phyloP scores from a whole-genome alignment of 2,888 invertebrate species.

The Andrena fulva region DNA sequence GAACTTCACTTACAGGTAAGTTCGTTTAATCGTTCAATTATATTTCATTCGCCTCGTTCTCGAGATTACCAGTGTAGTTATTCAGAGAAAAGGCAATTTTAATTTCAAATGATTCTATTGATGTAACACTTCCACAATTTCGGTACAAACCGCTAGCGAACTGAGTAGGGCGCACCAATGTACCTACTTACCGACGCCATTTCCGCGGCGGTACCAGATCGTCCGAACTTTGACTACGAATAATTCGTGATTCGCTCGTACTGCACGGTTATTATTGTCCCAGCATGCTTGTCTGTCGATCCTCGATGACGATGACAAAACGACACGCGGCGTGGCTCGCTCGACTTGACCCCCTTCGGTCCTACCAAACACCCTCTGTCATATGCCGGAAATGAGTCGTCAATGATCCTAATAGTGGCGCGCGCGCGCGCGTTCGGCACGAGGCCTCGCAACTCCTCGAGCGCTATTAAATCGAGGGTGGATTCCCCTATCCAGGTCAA shows the following conservation, averaged over 20 bases:
- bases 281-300: slow-evolving; percentile 3
- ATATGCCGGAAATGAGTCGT: slow-evolving; percentile 68
- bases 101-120: too few species aligned
- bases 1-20: too few species aligned
- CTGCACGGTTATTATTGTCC: slow-evolving; percentile 40
- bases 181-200: too few species aligned
- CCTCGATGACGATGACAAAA: slow-evolving; percentile 64
- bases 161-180: too few species aligned
- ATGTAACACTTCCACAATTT: too few species aligned
- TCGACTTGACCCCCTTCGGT: slow-evolving; percentile 72
- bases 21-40: too few species aligned
- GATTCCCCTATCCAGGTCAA: slow-evolving; percentile 60
- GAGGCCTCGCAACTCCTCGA: slow-evolving; percentile 50
- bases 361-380: slow-evolving; percentile 64
- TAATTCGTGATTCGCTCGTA: not conserved
- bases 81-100: too few species aligned
- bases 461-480: slow-evolving; percentile 65
- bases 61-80: too few species aligned
- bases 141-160: too few species aligned
- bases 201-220: too few species aligned
- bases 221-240: not conserved
- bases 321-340: slow-evolving; percentile 65
- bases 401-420: slow-evolving; percentile 71
- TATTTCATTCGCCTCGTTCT: too few species aligned
- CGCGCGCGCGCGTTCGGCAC: slow-evolving; percentile 46